Conservation (phyloP, 2,888 invertebrate genomes). For the Heliconius sara region DNA sequence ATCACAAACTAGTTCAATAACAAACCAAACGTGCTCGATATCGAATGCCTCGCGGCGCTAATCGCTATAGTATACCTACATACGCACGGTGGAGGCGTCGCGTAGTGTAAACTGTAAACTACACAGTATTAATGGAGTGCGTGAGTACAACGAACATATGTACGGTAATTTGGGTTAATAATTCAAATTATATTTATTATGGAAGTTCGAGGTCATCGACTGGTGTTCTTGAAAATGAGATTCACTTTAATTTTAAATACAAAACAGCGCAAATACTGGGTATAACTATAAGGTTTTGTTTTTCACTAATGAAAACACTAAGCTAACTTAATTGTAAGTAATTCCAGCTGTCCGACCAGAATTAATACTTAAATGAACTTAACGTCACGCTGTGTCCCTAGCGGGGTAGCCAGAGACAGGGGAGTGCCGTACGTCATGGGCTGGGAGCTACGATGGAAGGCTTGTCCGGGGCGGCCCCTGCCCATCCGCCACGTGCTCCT, state of each 20-base stretch:
- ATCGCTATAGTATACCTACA: not conserved
- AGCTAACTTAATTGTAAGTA: not conserved
- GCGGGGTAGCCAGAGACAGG: too few species aligned
- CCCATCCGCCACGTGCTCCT: too few species aligned
- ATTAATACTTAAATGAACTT: too few species aligned
- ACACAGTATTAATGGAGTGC: slow-evolving; percentile 31
- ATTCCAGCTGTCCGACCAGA: too few species aligned
- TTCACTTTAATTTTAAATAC: not conserved
- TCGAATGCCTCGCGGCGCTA: slow-evolving; percentile 20
- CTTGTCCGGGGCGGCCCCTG: too few species aligned
- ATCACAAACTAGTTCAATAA: not conserved
- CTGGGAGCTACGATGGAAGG: too few species aligned
- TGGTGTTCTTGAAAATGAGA: not conserved
- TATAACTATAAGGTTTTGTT: not conserved
- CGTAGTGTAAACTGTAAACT: slow-evolving; percentile 20
- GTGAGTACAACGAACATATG: slow-evolving; percentile 28
- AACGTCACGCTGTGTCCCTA: too few species aligned
- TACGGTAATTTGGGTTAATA: slow-evolving; percentile 24
- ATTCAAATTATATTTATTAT: slow-evolving; percentile 22
- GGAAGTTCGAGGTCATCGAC: slow-evolving; percentile 11
- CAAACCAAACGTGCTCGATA: slow-evolving; percentile 18
- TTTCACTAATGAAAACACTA: not conserved
- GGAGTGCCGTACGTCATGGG: too few species aligned
- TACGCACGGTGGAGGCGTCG: slow-evolving; percentile 3
- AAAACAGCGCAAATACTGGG: not conserved